phyloP scores from a whole-genome alignment of 2,113 vertebrate species.

The Budorcas taxicolor region DNA sequence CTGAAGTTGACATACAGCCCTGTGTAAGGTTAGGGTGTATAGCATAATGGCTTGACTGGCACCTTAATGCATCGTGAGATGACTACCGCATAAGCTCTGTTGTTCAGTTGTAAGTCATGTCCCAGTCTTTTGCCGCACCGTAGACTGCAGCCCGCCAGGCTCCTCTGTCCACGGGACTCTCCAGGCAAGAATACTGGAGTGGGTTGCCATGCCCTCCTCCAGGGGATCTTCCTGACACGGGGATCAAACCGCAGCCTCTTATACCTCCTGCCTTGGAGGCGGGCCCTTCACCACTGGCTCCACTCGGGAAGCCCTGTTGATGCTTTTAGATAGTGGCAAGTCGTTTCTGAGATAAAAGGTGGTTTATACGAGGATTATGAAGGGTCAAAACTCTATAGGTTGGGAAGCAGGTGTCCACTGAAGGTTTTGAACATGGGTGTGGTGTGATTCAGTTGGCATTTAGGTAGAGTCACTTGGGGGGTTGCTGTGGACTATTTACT shows the following conservation, averaged over 20 bases:
- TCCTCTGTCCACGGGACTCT: neutral
- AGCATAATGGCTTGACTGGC: neutral
- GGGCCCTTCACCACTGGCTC: neutral
- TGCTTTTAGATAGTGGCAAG: neutral
- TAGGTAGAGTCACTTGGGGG: neutral
- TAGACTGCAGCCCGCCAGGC: neutral
- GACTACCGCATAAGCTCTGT: neutral
- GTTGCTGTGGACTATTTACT: neutral
- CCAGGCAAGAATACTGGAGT: neutral
- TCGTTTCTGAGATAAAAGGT: neutral
- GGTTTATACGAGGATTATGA: neutral
- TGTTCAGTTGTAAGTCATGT: neutral
- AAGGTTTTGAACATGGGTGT: neutral
- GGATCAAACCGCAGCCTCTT: neutral
- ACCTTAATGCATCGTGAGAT: neutral
- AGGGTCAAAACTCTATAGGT: neutral
- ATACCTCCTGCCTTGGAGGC: neutral
- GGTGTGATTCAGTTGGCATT: neutral
- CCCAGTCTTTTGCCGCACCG: accelerated
- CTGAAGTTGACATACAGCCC: neutral
- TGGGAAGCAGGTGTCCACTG: neutral
- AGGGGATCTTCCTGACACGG: neutral
- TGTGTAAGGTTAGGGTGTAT: neutral
- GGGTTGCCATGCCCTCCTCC: neutral
- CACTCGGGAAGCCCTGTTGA: neutral